Conservation (phyloP, 2,797 vertebrate genomes). For the Neosalanx taihuensis region DNA sequence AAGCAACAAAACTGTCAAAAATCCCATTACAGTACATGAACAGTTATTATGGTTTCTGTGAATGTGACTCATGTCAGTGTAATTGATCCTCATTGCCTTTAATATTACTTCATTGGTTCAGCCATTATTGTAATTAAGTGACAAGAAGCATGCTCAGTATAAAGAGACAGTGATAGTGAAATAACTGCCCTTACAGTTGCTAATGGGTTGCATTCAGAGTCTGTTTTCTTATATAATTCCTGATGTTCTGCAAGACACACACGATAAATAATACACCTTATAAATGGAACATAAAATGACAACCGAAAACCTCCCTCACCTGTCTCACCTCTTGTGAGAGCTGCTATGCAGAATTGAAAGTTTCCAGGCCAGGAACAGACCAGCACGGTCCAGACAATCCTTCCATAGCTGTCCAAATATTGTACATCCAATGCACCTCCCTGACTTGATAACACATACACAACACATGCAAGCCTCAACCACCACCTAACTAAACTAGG, state of each 20-base stretch:
- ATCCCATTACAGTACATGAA: background rate
- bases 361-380: too few species aligned
- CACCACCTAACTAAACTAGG: too few species aligned
- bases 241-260: background rate
- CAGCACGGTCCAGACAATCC: too few species aligned
- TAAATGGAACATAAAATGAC: background rate
- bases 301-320: background rate
- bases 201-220: background rate
- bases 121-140: constrained; percentile 1
- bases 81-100: background rate
- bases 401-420: too few species aligned
- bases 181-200: background rate
- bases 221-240: background rate
- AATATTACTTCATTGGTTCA: background rate
- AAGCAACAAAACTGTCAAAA: background rate
- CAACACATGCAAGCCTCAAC: too few species aligned
- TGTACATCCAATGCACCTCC: too few species aligned
- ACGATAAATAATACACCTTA: background rate
- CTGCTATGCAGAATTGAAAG: too few species aligned
- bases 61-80: background rate
- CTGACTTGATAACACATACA: too few species aligned
- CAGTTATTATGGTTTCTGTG: background rate
- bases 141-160: background rate
- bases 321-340: background rate
- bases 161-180: background rate